Conservation (phyloP, 2,797 vertebrate genomes). For the Hipposideros larvatus region DNA sequence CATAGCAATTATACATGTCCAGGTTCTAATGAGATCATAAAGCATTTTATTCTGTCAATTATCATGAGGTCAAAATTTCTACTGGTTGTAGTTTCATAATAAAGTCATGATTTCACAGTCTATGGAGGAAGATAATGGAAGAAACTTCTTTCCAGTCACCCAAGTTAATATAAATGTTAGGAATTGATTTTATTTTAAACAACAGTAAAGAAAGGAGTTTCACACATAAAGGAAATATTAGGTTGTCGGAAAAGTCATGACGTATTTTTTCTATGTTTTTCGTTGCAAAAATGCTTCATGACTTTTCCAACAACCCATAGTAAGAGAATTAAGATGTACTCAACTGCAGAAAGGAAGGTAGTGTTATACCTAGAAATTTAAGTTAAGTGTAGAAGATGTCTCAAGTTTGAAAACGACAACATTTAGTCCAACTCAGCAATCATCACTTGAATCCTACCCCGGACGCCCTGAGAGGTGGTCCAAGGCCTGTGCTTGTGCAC, state of each 20-base stretch:
- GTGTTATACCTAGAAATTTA: background rate
- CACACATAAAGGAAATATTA: background rate
- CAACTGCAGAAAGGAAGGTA: background rate
- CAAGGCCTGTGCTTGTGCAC: background rate
- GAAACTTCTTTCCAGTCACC: background rate
- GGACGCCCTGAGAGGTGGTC: background rate
- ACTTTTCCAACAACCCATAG: no score
- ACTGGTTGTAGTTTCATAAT: conserved; percentile 58
- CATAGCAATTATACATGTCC: background rate
- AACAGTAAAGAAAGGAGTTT: background rate
- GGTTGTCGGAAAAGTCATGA: no score
- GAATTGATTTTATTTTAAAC: conserved; percentile 13
- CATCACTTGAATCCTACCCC: background rate
- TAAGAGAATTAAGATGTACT: background rate
- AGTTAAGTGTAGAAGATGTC: background rate
- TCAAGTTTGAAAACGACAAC: background rate
- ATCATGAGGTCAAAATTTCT: conserved; percentile 62
- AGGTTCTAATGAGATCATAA: conserved; percentile 81
- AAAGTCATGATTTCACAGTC: conserved; percentile 39
- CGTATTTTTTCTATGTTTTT: no score
- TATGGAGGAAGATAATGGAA: background rate
- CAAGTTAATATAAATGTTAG: background rate
- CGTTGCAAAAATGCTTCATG: no score
- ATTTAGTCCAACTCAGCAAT: background rate
- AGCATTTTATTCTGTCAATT: conserved; percentile 71